A percentile compares a stretch with the other conserved stretches of the same genome.
Conservation (phyloP, 2,113 vertebrate species). For the Bujurquina vittata region DNA sequence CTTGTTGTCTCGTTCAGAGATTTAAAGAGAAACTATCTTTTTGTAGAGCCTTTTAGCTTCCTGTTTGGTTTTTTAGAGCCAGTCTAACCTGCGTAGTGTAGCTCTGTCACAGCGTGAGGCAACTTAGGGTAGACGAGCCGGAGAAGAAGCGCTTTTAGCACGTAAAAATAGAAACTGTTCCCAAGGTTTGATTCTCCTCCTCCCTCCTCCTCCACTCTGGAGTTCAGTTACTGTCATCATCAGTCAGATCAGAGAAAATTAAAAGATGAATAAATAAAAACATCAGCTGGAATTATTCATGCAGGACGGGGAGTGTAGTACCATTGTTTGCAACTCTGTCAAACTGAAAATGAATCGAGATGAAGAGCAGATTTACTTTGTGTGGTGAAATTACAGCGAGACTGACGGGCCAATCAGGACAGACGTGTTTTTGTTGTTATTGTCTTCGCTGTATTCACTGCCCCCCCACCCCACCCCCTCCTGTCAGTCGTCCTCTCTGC, state of each 20-base stretch:
- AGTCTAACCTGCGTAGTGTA: conserved; percentile 18
- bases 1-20: conserved; percentile 56
- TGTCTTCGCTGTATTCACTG: conserved; percentile 49
- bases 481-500: conserved; percentile 40
- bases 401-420: conserved; percentile 22
- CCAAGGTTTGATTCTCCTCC: not conserved
- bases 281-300: not conserved
- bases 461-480: not conserved
- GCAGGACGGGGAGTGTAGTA: not conserved
- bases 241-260: conserved; percentile 21
- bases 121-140: conserved; percentile 29
- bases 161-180: conserved; percentile 57
- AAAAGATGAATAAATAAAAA: conserved; percentile 18
- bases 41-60: conserved; percentile 47
- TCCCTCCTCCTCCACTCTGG: not conserved
- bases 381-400: not conserved
- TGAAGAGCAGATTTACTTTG: not conserved
- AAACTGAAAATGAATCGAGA: not conserved
- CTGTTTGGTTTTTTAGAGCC: conserved; percentile 3
- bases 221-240: conserved; percentile 27
- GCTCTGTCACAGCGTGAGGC: conserved; percentile 31
- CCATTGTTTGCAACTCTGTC: not conserved
- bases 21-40: not conserved
- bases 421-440: conserved; percentile 15
- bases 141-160: conserved; percentile 24